A percentile compares a stretch with the other conserved stretches of the same genome.
Evolutionary conservation across 2,113 vertebrate species (phyloP).

Genomic region (Tragelaphus imberbis): DNA sequence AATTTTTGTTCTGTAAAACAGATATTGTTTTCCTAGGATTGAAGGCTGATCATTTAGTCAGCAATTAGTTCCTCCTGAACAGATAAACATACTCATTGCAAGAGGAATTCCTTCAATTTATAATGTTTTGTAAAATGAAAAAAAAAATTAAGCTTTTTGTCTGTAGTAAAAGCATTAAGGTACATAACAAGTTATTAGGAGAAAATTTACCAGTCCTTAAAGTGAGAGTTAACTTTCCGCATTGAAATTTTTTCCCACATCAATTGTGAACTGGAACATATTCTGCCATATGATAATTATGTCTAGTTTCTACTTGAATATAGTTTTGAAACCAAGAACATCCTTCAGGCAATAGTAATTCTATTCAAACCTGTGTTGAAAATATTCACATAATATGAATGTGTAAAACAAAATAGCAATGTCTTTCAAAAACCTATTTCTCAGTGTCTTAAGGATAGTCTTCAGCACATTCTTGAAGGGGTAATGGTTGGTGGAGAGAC

Average conservation of each 20-base stretch:
- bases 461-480: background rate
- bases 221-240: background rate
- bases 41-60: background rate
- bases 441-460: background rate
- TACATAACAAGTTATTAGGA: background rate
- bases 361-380: background rate
- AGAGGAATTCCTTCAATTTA: background rate
- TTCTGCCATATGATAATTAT: background rate
- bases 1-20: background rate
- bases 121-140: slow-evolving; percentile 6
- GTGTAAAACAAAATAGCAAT: background rate
- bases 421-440: background rate
- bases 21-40: background rate
- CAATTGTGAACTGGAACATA: background rate
- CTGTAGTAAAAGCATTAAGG: background rate
- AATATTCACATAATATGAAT: background rate
- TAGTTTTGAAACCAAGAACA: background rate
- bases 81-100: background rate
- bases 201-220: background rate
- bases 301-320: background rate
- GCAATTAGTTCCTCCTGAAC: background rate
- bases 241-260: background rate
- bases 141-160: background rate
- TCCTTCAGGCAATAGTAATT: background rate
- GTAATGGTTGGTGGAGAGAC: background rate